A percentile compares a stretch with the other conserved stretches of the same genome.
phyloP scores from a whole-genome alignment of 2,888 invertebrate species.

The Ethmia dodecea region DNA sequence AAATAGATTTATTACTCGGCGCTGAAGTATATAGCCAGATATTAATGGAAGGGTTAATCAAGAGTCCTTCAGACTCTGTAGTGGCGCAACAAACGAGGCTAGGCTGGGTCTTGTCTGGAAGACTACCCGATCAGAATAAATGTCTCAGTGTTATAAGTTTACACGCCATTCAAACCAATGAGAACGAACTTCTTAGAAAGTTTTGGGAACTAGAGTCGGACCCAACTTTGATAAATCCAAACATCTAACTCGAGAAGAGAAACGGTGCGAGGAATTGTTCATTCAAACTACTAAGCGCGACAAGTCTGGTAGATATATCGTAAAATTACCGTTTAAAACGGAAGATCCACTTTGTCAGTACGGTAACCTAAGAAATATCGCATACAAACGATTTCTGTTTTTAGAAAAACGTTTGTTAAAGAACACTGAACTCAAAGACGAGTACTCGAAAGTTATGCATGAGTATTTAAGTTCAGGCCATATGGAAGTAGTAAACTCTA shows the following conservation, averaged over 20 bases:
- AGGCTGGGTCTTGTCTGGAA: slow-evolving; percentile 24
- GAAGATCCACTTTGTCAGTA: slow-evolving; percentile 8
- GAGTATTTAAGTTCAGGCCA: slow-evolving; percentile 19
- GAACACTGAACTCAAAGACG: slow-evolving; percentile 10
- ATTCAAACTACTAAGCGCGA: slow-evolving; percentile 8
- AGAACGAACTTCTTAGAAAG: background rate
- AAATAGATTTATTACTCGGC: slow-evolving; percentile 21
- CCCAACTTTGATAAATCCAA: background rate
- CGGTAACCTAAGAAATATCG: slow-evolving; percentile 10
- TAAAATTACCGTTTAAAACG: slow-evolving; percentile 11
- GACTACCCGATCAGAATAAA: slow-evolving; percentile 3
- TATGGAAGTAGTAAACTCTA: slow-evolving; percentile 14
- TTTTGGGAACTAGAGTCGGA: slow-evolving; percentile 1
- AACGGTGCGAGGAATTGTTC: slow-evolving; percentile 11
- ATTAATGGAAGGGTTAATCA: slow-evolving; percentile 11
- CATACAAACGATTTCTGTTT: slow-evolving; percentile 7
- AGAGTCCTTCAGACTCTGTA: slow-evolving; percentile 18
- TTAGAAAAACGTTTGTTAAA: slow-evolving; percentile 14
- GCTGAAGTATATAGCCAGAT: too few relatives aligned
- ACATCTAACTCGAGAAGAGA: slow-evolving; percentile 12
- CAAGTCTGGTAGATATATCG: slow-evolving; percentile 13
- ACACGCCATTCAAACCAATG: background rate
- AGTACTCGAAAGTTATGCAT: slow-evolving; percentile 17
- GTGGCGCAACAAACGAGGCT: slow-evolving; percentile 22
- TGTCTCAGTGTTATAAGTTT: background rate